Evolutionary conservation across 2,113 vertebrate genomes (phyloP).

Genomic region (Prunella himalayana): DNA sequence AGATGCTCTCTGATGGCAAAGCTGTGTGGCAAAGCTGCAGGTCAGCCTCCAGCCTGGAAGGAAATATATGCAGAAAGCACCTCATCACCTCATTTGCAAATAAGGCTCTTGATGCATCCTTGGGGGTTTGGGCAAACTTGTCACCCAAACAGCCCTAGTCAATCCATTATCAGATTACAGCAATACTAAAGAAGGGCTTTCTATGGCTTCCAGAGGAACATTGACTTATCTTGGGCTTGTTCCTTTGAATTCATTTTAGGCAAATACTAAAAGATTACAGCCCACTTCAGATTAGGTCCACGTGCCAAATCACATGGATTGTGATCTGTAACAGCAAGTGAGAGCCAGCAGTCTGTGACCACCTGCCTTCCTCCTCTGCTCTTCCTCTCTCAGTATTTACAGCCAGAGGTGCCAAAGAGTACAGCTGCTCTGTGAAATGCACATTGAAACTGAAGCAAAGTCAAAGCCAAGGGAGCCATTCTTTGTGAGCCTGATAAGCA

Average conservation of each 20-base stretch:
- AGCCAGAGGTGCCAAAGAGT: neutral
- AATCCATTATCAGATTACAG: neutral
- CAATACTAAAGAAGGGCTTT: neutral
- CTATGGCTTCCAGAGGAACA: neutral
- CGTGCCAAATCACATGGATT: neutral
- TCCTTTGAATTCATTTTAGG: neutral
- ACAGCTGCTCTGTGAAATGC: neutral
- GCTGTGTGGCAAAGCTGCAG: neutral
- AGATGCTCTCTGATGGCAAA: neutral
- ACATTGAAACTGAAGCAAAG: neutral
- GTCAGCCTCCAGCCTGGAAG: neutral
- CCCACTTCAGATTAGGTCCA: neutral
- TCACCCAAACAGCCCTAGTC: neutral
- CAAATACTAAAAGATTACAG: neutral
- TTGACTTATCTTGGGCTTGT: neutral
- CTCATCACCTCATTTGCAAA: neutral
- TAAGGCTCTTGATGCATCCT: accelerated
- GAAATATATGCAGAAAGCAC: neutral
- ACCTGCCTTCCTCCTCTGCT: neutral
- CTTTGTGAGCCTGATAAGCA: neutral
- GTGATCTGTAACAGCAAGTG: neutral
- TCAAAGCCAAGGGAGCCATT: neutral
- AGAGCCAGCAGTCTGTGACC: neutral
- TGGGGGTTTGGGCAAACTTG: neutral
- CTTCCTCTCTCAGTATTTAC: neutral